Base-by-base conservation (phyloP, 2,888 invertebrate species). In the Villa cingulata region DNA sequence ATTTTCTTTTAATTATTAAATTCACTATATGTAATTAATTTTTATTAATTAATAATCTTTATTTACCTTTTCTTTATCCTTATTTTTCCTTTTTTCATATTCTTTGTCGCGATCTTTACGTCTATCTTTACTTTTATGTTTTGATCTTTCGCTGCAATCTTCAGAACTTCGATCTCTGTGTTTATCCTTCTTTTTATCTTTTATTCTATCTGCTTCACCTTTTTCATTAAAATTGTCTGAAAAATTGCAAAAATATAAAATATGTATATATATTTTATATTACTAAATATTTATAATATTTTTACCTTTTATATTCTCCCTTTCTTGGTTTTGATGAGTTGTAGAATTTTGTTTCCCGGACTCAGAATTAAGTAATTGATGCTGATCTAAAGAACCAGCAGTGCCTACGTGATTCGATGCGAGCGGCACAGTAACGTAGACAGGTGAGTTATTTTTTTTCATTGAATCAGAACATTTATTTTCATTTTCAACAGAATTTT, bases 181-280 rank as follows among this genome's bases (percentile, higher is more conserved):
- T 9, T 55, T 61, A 51, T 68, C 67, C 58, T 65, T 68, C 52
- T 65, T 68, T 56, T 67, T 68, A 51, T 68, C 67, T 58, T 65
- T 68, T 52, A 64, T 68, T 57, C 66, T 68, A 55, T 65, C 66
- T 50, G 65, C 67, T 48, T 66, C 66, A 53, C 60, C 61, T 53
- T 62, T 62, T 3, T 32, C 29, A 12, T 9, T 9, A 12, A 12
- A 62, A 49, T 54, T 50, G 36, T 53, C 56, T 55, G 44, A 39
- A 52, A 54, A 23, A 41, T 36, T 12, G 32, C 40, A 23, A 39
- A 29, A 32, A 9, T 12, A 12, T 32, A 32, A 32, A 32, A 32
- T 12, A 6, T 40, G 16, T 29, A 9, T 27, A 3, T 3, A 38
- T 27, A 27, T 36, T 27, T 37, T 37, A 16, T 37, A 37, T 23